These are phyloP conservation scores for Ceratina japonica DNA, from an alignment of 1,140 invertebrate genomes.

Conservation along the genomic window DNA sequence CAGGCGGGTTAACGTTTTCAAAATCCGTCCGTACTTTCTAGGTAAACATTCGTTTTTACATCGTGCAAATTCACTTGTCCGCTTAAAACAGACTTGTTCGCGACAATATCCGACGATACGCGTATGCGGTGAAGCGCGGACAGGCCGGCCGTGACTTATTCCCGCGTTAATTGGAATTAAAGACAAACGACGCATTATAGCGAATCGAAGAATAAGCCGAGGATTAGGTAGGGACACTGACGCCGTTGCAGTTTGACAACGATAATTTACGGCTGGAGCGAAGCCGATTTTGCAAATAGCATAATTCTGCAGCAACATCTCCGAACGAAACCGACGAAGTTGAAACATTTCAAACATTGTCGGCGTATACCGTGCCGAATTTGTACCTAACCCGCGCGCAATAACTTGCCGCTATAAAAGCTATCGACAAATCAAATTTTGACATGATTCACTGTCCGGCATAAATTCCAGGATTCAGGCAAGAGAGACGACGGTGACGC, in stretches of 20 bases:
- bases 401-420: constrained; percentile 80
- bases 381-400: constrained; percentile 78
- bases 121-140: neutral
- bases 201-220: too few species aligned
- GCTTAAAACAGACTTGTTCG: constrained; percentile 17
- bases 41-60: constrained; percentile 49
- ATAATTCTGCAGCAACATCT: constrained; percentile 18
- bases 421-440: constrained; percentile 81
- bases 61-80: constrained; percentile 41
- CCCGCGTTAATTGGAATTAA: neutral
- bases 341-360: constrained; percentile 61
- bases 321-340: constrained; percentile 59
- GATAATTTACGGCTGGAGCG: too few species aligned
- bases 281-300: too few species aligned
- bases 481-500: constrained; percentile 76
- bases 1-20: constrained; percentile 54
- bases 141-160: too few species aligned
- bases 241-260: too few species aligned
- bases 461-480: constrained; percentile 76
- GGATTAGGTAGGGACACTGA: too few species aligned
- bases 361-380: constrained; percentile 70
- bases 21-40: constrained; percentile 60
- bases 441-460: constrained; percentile 79
- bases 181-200: neutral
- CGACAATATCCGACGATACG: neutral